Evolutionary conservation across 1,140 invertebrate species (phyloP).

Genomic region (Drosophila navojoa): DNA sequence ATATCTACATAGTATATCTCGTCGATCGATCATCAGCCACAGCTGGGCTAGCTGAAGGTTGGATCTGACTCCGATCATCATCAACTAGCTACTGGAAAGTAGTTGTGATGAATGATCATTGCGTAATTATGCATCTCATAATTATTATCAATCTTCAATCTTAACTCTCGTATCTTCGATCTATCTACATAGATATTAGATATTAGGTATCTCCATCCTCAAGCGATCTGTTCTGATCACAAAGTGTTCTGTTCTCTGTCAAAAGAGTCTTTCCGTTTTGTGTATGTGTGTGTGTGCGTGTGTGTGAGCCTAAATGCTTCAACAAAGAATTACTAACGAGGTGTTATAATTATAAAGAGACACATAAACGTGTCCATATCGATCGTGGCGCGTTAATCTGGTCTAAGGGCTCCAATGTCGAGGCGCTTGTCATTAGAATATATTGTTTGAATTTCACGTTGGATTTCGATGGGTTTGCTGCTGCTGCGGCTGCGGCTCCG

Average conservation of each 20-base stretch:
- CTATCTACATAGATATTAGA: no score
- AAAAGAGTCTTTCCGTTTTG: slow-evolving; percentile 1
- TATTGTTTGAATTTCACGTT: slow-evolving; percentile 59
- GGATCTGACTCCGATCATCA: no score
- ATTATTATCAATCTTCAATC: no score
- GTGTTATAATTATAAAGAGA: slow-evolving; percentile 75
- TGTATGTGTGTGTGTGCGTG: not conserved
- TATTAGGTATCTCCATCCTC: no score
- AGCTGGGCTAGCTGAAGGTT: no score
- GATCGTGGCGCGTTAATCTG: slow-evolving; percentile 59
- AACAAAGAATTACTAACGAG: slow-evolving; percentile 81
- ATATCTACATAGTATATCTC: not conserved
- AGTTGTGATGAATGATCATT: no score
- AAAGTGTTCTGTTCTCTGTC: not conserved
- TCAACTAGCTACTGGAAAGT: no score
- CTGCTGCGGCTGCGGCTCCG: not conserved
- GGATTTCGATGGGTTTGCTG: slow-evolving; percentile 12
- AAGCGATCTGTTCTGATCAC: not conserved
- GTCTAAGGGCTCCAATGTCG: slow-evolving; percentile 50
- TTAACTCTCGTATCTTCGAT: no score
- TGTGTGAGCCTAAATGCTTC: slow-evolving; percentile 60
- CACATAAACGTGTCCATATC: slow-evolving; percentile 45
- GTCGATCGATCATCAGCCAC: slow-evolving; percentile 23
- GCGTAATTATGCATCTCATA: no score
- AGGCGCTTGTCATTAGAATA: slow-evolving; percentile 79